Evolutionary conservation across 2,113 vertebrate genomes (phyloP).

Genomic region (Calidris pygmaea): DNA sequence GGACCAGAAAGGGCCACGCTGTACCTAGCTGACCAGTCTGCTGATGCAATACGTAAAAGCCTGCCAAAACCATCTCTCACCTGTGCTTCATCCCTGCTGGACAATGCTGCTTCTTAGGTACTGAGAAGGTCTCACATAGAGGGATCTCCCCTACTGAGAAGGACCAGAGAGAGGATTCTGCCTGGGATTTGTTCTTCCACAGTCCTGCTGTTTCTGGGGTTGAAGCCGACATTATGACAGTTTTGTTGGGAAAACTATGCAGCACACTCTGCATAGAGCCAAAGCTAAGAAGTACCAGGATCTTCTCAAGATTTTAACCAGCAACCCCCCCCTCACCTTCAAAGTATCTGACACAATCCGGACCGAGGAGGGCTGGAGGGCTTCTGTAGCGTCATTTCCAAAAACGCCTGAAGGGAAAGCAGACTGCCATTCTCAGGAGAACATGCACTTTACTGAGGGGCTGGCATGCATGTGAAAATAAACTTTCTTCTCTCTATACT

Average conservation of each 20-base stretch:
- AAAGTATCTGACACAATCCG: neutral
- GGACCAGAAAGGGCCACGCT: constrained; percentile 25
- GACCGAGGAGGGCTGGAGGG: neutral
- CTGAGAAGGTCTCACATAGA: neutral
- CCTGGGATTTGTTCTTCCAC: neutral
- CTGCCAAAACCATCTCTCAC: neutral
- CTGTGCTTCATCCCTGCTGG: neutral
- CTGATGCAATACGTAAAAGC: neutral
- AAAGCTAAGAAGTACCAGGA: neutral
- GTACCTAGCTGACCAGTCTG: neutral
- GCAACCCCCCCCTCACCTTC: neutral
- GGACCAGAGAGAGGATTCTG: neutral
- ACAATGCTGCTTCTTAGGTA: neutral
- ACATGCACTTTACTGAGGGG: neutral
- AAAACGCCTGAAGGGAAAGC: neutral
- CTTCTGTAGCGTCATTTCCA: neutral
- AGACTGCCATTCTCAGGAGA: neutral
- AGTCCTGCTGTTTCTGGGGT: neutral
- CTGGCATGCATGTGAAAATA: constrained; percentile 60
- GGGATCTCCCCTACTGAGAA: neutral
- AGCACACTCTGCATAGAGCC: neutral
- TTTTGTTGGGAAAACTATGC: neutral
- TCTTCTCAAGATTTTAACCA: neutral
- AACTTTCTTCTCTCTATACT: constrained; percentile 38
- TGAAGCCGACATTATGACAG: neutral